Conservation (phyloP, 2,113 vertebrate genomes). For the Arvicanthis niloticus region DNA sequence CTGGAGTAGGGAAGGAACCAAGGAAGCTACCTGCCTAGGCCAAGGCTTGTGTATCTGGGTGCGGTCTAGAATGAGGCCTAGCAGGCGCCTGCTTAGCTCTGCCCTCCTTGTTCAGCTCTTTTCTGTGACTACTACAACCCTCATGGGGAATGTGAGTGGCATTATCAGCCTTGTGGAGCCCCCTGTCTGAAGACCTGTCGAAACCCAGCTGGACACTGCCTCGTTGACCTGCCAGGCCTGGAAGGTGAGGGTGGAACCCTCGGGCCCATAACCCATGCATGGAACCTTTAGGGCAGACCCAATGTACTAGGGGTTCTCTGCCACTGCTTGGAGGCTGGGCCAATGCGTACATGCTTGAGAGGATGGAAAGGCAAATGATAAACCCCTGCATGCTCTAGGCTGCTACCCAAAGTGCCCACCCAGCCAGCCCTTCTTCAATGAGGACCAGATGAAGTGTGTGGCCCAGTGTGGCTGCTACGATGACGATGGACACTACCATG, state of each 20-base stretch:
- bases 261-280: background rate
- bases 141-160: conserved; percentile 93
- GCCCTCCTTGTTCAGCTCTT: conserved; percentile 87
- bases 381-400: conserved; percentile 82
- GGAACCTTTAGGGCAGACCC: background rate
- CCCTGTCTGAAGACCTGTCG: conserved; percentile 95
- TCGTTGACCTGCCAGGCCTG: conserved; percentile 87
- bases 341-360: fast-evolving
- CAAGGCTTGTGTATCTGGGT: no score
- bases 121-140: conserved; percentile 97
- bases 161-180: conserved; percentile 94
- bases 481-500: conserved; percentile 81
- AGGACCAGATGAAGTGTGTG: conserved; percentile 93
- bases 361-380: background rate
- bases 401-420: conserved; percentile 94
- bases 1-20: background rate
- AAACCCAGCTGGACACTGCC: conserved; percentile 92
- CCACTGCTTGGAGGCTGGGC: no score
- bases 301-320: background rate
- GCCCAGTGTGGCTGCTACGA: conserved; percentile 88
- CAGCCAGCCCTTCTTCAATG: conserved; percentile 91
- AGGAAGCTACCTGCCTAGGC: no score
- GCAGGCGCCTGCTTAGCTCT: background rate
- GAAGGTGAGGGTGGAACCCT: conserved; percentile 89
- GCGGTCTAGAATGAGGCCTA: no score